phyloP scores from a whole-genome alignment of 2,113 vertebrate genomes.

The Siphamia tubifer region DNA sequence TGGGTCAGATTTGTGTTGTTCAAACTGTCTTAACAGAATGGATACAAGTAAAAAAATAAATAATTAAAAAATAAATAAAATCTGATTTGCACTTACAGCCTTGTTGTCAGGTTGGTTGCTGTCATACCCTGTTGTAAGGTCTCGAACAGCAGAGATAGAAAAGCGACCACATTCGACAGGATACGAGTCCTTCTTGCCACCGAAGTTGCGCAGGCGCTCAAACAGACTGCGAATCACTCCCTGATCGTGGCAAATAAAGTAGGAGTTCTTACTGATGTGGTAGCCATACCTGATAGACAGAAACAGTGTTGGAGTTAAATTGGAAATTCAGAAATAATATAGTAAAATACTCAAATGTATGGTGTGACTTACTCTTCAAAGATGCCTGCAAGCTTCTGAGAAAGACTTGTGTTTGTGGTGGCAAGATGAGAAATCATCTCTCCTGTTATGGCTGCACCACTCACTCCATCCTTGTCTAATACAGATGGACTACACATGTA shows the following conservation, averaged over 20 bases:
- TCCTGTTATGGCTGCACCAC: slow-evolving; percentile 90
- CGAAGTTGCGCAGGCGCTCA: slow-evolving; percentile 87
- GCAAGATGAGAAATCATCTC: slow-evolving; percentile 90
- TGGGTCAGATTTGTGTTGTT: no score
- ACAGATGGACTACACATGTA: slow-evolving; percentile 96
- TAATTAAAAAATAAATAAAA: no score
- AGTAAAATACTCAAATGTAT: not conserved
- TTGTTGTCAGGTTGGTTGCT: slow-evolving; percentile 87
- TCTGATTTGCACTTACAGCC: slow-evolving; percentile 85
- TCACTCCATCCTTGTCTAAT: slow-evolving; percentile 98
- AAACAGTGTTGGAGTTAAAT: not conserved
- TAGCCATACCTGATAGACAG: slow-evolving; percentile 87
- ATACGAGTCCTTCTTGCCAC: slow-evolving; percentile 81
- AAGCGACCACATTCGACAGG: slow-evolving; percentile 88
- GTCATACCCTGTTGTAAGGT: slow-evolving; percentile 94
- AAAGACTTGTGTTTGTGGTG: slow-evolving; percentile 82
- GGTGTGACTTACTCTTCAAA: slow-evolving; percentile 87
- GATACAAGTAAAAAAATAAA: no score
- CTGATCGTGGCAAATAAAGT: slow-evolving; percentile 95
- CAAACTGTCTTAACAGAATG: no score
- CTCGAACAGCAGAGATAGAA: slow-evolving; percentile 85
- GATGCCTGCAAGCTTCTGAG: slow-evolving; percentile 88
- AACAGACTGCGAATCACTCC: slow-evolving; percentile 86
- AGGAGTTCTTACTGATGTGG: slow-evolving; percentile 93
- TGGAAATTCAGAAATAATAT: not conserved